Evolutionary conservation across 2,888 invertebrate species (phyloP).

Genomic region (Oxycera nigricornis): DNA sequence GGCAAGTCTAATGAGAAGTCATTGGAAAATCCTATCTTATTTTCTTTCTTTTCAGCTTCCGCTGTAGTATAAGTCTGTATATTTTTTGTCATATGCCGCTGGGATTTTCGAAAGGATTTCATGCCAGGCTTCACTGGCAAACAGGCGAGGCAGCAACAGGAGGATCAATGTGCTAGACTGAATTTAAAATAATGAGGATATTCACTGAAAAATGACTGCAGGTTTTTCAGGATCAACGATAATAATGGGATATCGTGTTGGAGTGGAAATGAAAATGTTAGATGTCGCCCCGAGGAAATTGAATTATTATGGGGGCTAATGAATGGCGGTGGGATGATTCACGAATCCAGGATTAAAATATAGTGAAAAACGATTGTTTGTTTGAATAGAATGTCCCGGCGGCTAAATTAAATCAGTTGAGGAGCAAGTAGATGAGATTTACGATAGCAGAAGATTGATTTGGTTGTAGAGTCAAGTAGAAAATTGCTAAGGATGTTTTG

Average conservation of each 20-base stretch:
- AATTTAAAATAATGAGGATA: slow-evolving; percentile 2
- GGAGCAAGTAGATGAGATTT: no score
- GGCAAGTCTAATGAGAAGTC: slow-evolving; percentile 29
- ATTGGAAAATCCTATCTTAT: not conserved
- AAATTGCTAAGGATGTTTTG: no score
- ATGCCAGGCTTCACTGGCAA: not conserved
- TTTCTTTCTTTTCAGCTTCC: not conserved
- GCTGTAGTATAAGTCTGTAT: not conserved
- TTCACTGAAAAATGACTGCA: slow-evolving; percentile 16
- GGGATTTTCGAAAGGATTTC: no score
- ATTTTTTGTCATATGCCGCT: no score
- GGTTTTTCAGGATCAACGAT: slow-evolving; percentile 6
- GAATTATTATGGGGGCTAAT: slow-evolving; percentile 1
- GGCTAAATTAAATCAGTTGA: no score
- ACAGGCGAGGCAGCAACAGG: not conserved
- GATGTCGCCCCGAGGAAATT: slow-evolving; percentile 12
- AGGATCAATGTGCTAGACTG: not conserved
- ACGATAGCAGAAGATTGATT: no score
- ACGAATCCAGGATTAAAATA: not conserved
- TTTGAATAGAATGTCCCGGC: no score
- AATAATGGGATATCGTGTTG: not conserved
- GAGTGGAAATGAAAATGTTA: slow-evolving; percentile 1
- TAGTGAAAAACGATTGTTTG: no score
- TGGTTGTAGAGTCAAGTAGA: no score
- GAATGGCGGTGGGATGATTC: not conserved